Evolutionary conservation across 2,888 invertebrate genomes (phyloP), one percentile per base, ranked within the genome.

Genomic region (Spisula subtruncata): DNA sequence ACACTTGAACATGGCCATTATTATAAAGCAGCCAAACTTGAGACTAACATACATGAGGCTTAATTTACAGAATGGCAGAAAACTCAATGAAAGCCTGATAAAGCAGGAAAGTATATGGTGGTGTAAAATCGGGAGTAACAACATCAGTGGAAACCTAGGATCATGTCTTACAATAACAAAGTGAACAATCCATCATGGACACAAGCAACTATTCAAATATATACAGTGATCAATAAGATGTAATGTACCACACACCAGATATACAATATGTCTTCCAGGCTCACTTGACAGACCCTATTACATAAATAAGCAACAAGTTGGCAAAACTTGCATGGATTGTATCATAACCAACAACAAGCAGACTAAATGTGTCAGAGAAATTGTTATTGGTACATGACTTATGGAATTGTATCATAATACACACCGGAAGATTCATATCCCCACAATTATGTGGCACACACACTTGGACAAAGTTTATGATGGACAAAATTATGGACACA

Each of bases 41-140:
- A 66, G n/a, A 66, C 8, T 25, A n/a, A 66, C 25, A 66, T 66
- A 66, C 60, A 66, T 66, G 1, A 66, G 12, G 8, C 25, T 66
- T n/a, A 6, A n/a, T n/a, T n/a, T n/a, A 10, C n/a, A 20, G 60
- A 60, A 60, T 60, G 60, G 14, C 60, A 66, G 60, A 66, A 66
- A 66, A 66, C 25, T 66, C 60, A 66, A 66, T 66, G 60, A 66
- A 66, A 66, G 60, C 60, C 25, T 10, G 60, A 66, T 66, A 25
- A 66, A 66, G 60, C 60, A 66, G 8, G 8, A 25, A 66, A 66
- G 25, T 25, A 25, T 66, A 66, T 25, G 60, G 5, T 66, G n/a
- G 10, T n/a, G 25, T 66, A 5, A 66, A 25, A 66, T 6, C 60
- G 5, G n/a, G 41, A 41, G 41, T 41, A 25, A 66, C 5, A 75